phyloP scores from a whole-genome alignment of 30 jellyfish, hydroid and myxozoan species.

The Aurelia aurita region DNA sequence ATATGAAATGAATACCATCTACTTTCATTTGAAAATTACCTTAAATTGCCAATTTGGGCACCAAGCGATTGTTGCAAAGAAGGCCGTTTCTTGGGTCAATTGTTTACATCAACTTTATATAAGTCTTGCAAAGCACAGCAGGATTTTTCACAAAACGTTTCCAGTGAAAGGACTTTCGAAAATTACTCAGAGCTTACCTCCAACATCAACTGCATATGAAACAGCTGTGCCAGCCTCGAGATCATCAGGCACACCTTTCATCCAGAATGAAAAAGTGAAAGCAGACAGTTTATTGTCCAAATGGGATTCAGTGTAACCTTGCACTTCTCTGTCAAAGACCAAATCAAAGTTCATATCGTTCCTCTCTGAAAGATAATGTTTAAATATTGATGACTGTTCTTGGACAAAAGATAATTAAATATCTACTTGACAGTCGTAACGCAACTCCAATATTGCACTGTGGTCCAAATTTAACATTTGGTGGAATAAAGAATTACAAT shows the following conservation, averaged over 20 bases:
- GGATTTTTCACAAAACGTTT: background rate
- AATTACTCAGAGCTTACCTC: constrained; percentile 54
- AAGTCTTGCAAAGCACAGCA: background rate
- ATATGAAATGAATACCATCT: too few species aligned
- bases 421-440: too few species aligned
- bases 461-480: too few species aligned
- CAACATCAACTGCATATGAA: constrained; percentile 95
- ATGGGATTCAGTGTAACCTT: constrained; percentile 86
- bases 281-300: constrained; percentile 61
- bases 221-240: constrained; percentile 93
- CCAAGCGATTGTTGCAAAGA: too few species aligned
- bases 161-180: background rate
- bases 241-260: constrained; percentile 83
- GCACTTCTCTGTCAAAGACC: constrained; percentile 86
- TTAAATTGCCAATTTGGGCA: too few species aligned
- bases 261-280: constrained; percentile 92
- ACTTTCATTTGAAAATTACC: too few species aligned
- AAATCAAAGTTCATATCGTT: constrained; percentile 80
- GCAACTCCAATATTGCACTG: too few species aligned
- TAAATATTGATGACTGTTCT: background rate
- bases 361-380: constrained; percentile 56
- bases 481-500: too few species aligned
- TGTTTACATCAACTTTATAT: too few species aligned
- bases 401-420: background rate
- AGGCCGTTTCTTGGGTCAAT: too few species aligned